Evolutionary conservation across 2,888 invertebrate genomes (phyloP), one percentile per base, ranked within the genome.

Genomic region (Drosophila subquinaria): DNA sequence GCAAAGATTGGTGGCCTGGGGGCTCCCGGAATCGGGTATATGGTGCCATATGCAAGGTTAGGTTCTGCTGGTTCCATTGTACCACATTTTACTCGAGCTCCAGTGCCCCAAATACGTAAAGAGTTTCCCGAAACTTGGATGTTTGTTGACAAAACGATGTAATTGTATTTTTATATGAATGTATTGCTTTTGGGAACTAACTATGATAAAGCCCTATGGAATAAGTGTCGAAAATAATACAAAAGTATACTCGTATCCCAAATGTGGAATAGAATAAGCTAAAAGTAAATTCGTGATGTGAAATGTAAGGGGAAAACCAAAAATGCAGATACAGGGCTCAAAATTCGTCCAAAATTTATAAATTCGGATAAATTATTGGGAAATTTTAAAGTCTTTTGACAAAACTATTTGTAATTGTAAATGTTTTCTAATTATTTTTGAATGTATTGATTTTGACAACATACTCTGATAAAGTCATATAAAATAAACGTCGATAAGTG

Each of bases 51-150:
- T 36, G 5, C 20, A 20, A 1, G 1, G 20, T 15, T 40, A 10
- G 6, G 0, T 13, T 9, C 15, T n/a, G 23, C n/a, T 4, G 1
- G 11, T 23, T 9, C 8, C 15, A 6, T 5, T 5, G 15, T 1
- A 33, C 27, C 43, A 27, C 27, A 33, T 23, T 6, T 6, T 0
- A 10, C 33, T 13, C 42, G 9, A 8, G 17, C 13, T 40, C 42
- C 42, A 8, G 13, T 30, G 4, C 47, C 36, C 4, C 45, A 36
- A 42, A 47, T 57, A 13, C 57, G 57, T 8, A 57, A 57, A 45
- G 47, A 57, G 57, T 57, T 57, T 23, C 57, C 47, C 5, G 57
- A 57, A 2, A 47, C 45, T 15, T 57, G 57, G 57, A 15, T 57
- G 1, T 57, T 45, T 48, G 38, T 48, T 20, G 38, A 17, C 15